These are phyloP conservation scores for Bujurquina vittata DNA, from an alignment of 2,113 vertebrate species.

Conservation along the genomic window DNA sequence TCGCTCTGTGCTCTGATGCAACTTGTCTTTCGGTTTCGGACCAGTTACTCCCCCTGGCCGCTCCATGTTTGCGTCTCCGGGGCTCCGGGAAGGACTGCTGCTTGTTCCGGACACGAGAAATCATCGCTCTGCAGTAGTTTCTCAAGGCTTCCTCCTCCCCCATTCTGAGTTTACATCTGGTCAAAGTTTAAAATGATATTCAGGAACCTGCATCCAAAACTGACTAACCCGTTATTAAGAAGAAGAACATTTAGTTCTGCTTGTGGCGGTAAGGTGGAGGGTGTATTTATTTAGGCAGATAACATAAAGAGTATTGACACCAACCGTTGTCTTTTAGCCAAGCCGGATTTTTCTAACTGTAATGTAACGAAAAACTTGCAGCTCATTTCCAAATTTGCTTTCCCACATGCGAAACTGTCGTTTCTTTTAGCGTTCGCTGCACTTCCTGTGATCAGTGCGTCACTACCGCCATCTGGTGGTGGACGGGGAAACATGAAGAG, in stretches of 20 bases:
- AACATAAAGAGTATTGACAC: neutral
- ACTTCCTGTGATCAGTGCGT: conserved; percentile 4
- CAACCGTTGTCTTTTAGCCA: neutral
- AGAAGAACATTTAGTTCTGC: neutral
- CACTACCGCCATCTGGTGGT: conserved; percentile 58
- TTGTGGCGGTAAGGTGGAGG: neutral
- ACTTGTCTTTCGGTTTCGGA: neutral
- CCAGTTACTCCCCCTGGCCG: neutral
- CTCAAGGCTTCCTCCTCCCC: conserved; percentile 40
- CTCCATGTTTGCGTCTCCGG: neutral
- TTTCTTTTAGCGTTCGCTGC: conserved; percentile 27
- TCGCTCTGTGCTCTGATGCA: neutral
- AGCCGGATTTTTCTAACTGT: no score
- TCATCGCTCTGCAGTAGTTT: conserved; percentile 61
- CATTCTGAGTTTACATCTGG: neutral
- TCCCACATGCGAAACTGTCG: neutral
- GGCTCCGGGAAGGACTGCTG: neutral
- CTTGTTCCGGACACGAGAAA: conserved; percentile 28
- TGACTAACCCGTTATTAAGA: neutral
- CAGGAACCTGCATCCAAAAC: neutral
- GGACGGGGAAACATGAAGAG: neutral
- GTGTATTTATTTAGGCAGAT: neutral
- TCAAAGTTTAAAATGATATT: neutral
- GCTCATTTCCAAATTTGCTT: neutral
- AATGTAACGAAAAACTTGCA: neutral